These are phyloP conservation scores for Salvelinus sp. DNA, from an alignment of 2,113 vertebrate genomes.

Conservation along the genomic window DNA sequence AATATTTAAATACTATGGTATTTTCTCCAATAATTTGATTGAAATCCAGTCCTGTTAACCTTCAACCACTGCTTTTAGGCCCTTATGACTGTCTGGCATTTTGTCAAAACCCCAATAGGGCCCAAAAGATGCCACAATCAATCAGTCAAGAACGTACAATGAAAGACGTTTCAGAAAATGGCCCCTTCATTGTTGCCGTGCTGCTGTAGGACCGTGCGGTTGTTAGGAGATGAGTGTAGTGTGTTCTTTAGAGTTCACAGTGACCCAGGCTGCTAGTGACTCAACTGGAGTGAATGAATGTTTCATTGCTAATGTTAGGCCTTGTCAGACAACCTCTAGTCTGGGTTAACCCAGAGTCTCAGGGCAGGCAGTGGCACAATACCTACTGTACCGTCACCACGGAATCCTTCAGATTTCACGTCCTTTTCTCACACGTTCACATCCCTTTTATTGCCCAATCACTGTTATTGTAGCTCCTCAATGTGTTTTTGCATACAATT, in stretches of 20 bases:
- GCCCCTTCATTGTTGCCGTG: not conserved
- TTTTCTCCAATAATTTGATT: not conserved
- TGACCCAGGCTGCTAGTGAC: not conserved
- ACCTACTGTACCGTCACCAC: not conserved
- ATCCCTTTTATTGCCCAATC: not conserved
- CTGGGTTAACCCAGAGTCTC: not conserved
- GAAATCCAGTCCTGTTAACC: not conserved
- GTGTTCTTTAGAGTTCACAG: not conserved
- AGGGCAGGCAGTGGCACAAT: not conserved
- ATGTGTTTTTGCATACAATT: no score
- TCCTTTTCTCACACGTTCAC: not conserved
- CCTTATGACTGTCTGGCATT: not conserved
- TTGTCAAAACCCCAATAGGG: not conserved
- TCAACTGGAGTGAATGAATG: not conserved
- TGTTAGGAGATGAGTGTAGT: no score
- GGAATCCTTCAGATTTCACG: not conserved
- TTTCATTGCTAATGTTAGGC: not conserved
- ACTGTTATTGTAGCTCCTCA: not conserved
- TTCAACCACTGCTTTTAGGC: not conserved
- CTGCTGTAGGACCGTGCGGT: no score
- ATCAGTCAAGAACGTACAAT: not conserved
- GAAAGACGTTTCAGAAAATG: not conserved
- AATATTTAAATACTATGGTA: not conserved
- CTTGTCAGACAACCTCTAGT: conserved; percentile 2
- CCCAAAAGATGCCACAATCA: not conserved